Evolutionary conservation across 2,113 vertebrate genomes (phyloP), one percentile per base, ranked within the genome.

Genomic region (Epinephelus fuscoguttatus): DNA sequence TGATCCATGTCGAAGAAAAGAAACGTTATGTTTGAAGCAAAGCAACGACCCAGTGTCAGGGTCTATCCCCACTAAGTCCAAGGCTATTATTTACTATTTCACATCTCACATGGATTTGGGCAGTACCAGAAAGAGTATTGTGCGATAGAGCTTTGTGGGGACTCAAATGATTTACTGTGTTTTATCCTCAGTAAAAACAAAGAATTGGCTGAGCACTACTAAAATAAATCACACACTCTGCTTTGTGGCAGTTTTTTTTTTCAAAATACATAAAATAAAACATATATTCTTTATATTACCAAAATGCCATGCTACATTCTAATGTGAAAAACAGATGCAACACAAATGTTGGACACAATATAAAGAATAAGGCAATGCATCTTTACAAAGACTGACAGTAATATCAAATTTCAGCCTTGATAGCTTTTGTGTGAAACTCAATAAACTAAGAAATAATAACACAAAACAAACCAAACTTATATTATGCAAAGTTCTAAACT

Each of bases 51-150:
- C 78, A 84, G 70, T 91, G 88, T 92, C 81, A 87, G 87, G 82
- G 81, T 88, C 84, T 81, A 67, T 91, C 85, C 77, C 76, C 42
- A 60, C 80, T 53, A 76, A 84, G 70, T 91, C 89, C 86, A 80
- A 74, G 77, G 78, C 70, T 91, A 74, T 88, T 93, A 91, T 92
- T 92, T 88, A 90, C 88, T 82, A 71, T 89, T 92, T 89, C 69
- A 78, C 84, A 80, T 89, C 82, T 88, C 79, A 78, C 70, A 85
- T 81, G 81, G 75, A 75, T 84, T 88, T 91, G 84, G 74, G 84
- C 6, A 55, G 67, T 80, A 88, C 63, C 76, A 90, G 76, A 87
- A 33, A 86, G 66, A 71, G 76, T n/a, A 68, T 40, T 85, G 82
- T 55, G 74, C 13, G 37, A 74, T 11, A n/a, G 70, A 84, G 66